These are phyloP conservation scores for Oasisia sp. DNA, from an alignment of 2,888 invertebrate species.

Conservation along the genomic window DNA sequence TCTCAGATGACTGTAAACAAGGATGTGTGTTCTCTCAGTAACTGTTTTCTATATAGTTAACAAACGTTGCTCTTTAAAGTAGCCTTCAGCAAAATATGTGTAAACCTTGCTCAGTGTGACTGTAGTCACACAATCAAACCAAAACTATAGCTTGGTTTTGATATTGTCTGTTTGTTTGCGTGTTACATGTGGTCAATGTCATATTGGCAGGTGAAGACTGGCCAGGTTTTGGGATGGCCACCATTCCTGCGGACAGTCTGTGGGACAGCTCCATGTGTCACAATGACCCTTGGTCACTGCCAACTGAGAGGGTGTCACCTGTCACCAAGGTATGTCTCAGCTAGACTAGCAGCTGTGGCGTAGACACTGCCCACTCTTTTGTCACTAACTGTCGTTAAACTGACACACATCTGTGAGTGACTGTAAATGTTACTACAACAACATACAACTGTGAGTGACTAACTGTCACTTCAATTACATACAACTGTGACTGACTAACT, in stretches of 20 bases:
- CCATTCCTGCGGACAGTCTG: slow-evolving; percentile 53
- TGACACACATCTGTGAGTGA: background rate
- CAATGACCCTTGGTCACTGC: slow-evolving; percentile 34
- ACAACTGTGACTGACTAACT: background rate
- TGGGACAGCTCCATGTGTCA: slow-evolving; percentile 56
- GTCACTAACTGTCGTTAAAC: background rate
- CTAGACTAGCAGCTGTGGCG: background rate
- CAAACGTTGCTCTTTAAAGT: no score
- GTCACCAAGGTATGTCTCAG: background rate
- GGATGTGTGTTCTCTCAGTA: no score
- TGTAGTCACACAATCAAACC: no score
- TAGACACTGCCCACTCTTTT: background rate
- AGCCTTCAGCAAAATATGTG: no score
- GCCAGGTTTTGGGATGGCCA: slow-evolving; percentile 62
- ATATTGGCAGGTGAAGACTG: slow-evolving; percentile 48
- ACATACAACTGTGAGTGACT: background rate
- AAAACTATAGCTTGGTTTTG: no score
- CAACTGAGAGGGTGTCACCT: background rate
- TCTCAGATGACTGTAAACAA: no score
- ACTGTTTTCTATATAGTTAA: no score
- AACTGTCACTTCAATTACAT: background rate
- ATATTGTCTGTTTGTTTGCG: no score
- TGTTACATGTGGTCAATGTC: background rate
- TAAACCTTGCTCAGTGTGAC: no score
- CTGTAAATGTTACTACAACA: background rate